A percentile compares a stretch with the other conserved stretches of the same genome.
These are phyloP conservation scores for Drosophila parvula DNA, from an alignment of 1,140 invertebrate species.

Conservation along the genomic window DNA sequence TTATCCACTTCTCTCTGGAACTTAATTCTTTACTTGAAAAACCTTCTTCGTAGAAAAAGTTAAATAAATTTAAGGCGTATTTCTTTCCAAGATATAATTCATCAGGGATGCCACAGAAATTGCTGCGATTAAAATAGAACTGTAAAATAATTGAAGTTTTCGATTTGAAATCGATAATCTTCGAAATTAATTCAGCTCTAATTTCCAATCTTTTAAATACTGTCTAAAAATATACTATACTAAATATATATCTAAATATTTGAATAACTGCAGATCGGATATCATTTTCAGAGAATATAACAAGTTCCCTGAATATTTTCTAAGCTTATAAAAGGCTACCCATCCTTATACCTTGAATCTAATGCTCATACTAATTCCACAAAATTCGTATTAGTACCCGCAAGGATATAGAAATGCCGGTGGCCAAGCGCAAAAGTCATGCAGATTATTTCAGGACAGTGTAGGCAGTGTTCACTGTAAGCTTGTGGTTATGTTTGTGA, in stretches of 20 bases:
- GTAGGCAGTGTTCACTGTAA: conserved; percentile 31
- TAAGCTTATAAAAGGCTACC: background rate
- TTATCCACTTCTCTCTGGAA: too few relatives aligned
- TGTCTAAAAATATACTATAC: background rate
- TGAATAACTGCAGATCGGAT: background rate
- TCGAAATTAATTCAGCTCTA: background rate
- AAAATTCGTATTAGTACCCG: background rate
- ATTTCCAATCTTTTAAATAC: background rate
- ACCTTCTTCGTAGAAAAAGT: too few relatives aligned
- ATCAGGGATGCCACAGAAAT: too few relatives aligned
- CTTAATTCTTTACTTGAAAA: too few relatives aligned
- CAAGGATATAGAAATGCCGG: conserved; percentile 22
- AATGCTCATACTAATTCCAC: too few relatives aligned
- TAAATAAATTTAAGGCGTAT: background rate
- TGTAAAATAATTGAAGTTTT: background rate
- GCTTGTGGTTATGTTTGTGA: conserved; percentile 12
- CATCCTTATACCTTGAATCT: background rate
- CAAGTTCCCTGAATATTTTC: background rate
- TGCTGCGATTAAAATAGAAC: too few relatives aligned
- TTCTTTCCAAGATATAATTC: background rate
- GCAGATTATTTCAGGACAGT: conserved; percentile 34
- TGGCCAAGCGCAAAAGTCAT: conserved; percentile 39
- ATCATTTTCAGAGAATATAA: background rate
- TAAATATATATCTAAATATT: background rate
- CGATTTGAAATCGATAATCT: background rate